These are phyloP conservation scores for Sphaeridia pumilis DNA, from an alignment of 2,888 invertebrate genomes.

Conservation along the genomic window DNA sequence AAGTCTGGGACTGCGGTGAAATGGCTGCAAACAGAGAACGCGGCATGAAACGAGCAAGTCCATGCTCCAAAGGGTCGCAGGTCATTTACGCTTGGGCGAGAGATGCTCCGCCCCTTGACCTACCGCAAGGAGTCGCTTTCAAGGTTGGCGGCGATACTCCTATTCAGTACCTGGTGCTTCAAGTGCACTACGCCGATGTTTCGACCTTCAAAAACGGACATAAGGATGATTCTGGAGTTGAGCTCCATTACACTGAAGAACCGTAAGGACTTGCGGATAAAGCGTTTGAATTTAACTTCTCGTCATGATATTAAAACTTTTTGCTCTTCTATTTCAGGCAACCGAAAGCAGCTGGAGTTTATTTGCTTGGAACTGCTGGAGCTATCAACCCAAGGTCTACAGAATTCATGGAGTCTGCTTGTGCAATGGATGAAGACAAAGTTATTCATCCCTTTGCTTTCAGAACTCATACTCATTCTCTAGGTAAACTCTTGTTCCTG, in stretches of 20 bases:
- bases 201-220: slow-evolving; percentile 42
- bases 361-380: slow-evolving; percentile 79
- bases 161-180: slow-evolving; percentile 80
- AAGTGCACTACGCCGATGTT: slow-evolving; percentile 73
- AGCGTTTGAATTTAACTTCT: not conserved
- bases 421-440: slow-evolving; percentile 65
- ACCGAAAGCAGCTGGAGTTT: slow-evolving; percentile 79
- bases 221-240: slow-evolving; percentile 74
- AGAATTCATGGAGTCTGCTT: slow-evolving; percentile 86
- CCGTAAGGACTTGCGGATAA: slow-evolving; percentile 46
- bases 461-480: slow-evolving; percentile 82
- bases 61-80: slow-evolving; percentile 60
- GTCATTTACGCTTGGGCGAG: slow-evolving; percentile 91
- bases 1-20: slow-evolving; percentile 86
- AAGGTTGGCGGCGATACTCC: slow-evolving; percentile 71
- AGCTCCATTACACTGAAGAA: slow-evolving; percentile 61
- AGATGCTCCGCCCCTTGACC: slow-evolving; percentile 61
- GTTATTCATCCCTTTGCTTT: slow-evolving; percentile 89
- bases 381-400: slow-evolving; percentile 54
- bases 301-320: not conserved
- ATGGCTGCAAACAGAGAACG: slow-evolving; percentile 53
- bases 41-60: slow-evolving; percentile 50
- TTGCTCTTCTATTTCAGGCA: slow-evolving; percentile 47
- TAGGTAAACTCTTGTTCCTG: slow-evolving; percentile 48
- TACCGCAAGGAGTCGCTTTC: slow-evolving; percentile 84